Evolutionary conservation across 35 echinoderm and acorn worm genomes (phyloP).

Genomic region (Apostichopus japonicus): DNA sequence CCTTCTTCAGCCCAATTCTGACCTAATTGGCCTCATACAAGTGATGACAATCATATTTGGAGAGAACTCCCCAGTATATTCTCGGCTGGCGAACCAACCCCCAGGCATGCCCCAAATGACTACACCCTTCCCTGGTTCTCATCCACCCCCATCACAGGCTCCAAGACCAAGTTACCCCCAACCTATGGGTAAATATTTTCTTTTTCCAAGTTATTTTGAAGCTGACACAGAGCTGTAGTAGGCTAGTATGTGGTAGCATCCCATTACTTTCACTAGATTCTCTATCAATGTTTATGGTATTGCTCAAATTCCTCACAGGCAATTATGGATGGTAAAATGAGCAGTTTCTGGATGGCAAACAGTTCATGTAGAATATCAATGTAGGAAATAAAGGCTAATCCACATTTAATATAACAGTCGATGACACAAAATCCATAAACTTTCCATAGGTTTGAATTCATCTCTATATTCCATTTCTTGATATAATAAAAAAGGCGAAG

Average conservation of each 20-base stretch:
- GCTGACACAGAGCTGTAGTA: not conserved
- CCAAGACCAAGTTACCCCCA: constrained; percentile 44
- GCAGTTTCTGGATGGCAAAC: no score
- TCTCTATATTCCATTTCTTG: no score
- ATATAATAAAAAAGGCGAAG: not conserved
- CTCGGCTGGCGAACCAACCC: constrained; percentile 43
- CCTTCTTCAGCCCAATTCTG: constrained; percentile 74
- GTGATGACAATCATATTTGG: constrained; percentile 91
- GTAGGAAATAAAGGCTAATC: no score
- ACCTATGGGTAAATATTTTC: not conserved
- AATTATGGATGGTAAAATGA: no score
- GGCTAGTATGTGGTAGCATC: not conserved
- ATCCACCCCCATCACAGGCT: constrained; percentile 55
- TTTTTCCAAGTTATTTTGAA: not conserved
- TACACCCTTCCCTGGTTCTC: constrained; percentile 52
- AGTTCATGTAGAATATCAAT: no score
- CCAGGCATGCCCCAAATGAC: constrained; percentile 17
- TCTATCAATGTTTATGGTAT: not conserved
- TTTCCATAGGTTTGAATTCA: no score
- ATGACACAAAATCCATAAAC: no score
- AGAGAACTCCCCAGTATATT: constrained; percentile 86
- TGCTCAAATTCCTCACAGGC: not conserved
- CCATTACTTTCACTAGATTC: not conserved
- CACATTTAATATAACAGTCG: no score
- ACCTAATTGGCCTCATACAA: constrained; percentile 86